Conservation (phyloP, 2,797 vertebrate genomes). For the Leptoclinus maculatus region DNA sequence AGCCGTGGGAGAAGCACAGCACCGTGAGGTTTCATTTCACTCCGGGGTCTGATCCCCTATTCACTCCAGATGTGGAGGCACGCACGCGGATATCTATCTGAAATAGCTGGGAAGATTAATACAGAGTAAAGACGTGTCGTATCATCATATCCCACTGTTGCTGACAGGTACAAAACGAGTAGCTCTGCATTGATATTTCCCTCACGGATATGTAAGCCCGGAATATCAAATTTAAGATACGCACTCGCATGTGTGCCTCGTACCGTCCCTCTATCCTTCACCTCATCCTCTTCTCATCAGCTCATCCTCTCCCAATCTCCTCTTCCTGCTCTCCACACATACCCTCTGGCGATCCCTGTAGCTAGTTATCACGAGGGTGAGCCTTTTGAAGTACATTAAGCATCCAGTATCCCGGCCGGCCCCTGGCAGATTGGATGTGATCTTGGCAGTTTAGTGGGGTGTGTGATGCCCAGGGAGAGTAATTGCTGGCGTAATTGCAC, state of each 20-base stretch:
- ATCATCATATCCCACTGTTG: conserved; percentile 44
- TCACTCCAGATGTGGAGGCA: conserved; percentile 73
- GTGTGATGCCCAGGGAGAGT: conserved; percentile 48
- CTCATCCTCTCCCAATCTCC: conserved; percentile 27
- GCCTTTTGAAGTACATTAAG: conserved; percentile 71
- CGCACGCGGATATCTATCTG: conserved; percentile 49
- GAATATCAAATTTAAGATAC: conserved; percentile 50
- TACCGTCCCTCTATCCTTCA: conserved; percentile 35
- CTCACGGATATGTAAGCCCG: conserved; percentile 43
- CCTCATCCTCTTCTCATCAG: conserved; percentile 53
- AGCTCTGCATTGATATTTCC: conserved; percentile 48
- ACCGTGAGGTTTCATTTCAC: conserved; percentile 61
- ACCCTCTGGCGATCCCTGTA: conserved; percentile 57
- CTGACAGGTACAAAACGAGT: conserved; percentile 38
- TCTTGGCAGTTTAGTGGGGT: conserved; percentile 61
- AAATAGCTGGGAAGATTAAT: conserved; percentile 58
- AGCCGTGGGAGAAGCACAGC: conserved; percentile 43
- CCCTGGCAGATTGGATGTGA: conserved; percentile 68
- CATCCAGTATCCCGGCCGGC: conserved; percentile 57
- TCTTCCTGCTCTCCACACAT: conserved; percentile 43
- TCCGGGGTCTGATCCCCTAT: conserved; percentile 59
- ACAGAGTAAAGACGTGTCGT: conserved; percentile 50
- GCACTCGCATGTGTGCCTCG: conserved; percentile 15
- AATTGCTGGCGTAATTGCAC: conserved; percentile 73
- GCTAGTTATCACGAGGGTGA: conserved; percentile 66